Evolutionary conservation across 2,888 invertebrate genomes (phyloP), one percentile per base, ranked within the genome.

Genomic region (Lasius fuliginosus): DNA sequence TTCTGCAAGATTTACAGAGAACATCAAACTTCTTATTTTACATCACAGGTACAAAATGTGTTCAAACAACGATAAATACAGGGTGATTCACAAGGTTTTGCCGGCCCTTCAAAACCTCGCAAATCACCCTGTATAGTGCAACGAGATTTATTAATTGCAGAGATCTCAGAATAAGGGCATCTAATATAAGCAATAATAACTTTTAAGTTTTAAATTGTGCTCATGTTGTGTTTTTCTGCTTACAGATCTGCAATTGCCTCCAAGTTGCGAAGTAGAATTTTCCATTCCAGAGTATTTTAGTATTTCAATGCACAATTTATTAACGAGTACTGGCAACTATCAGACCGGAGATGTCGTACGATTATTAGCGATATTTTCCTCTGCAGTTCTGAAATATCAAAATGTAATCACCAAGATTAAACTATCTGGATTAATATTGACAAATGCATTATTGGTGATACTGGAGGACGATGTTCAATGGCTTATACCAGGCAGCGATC

Each of bases 1-100:
- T 96, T 49, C 89, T 96, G 30, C 96, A 96, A 92, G 96, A 96
- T 90, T 95, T 95, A 71, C 94, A 95, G 69, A 93, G 96, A 75
- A 96, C 96, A 1, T 95, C 96, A 11, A 96, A 95, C 87, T 94
- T 96, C 42, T 90, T 96, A 36, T 92, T 95, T 65, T 95, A 95
- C 90, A 93, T 96, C 73, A 95, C 95, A 85, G 95, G 96, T 96
- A 53, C 8, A 90, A 83, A 62, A 18, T n/a, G 6, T 82, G 0
- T 56, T 64, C 1, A 3, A n/a, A 76, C 8, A 53, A 18, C 18
- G 15, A 65, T 53, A 53, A 53, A 53, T 53, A 36, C 5, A 36
- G 5, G 5, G 0, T 36, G 5, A 36, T 36, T 36, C 5, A 33
- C 30, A 1, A 36, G 36, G 36, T 3, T 36, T 3, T 36, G 23